Percentiles rank a stretch among this genome's conserved stretches.
These are phyloP conservation scores for Chymomyza procnemis DNA, from an alignment of 2,888 invertebrate species.

Conservation along the genomic window DNA sequence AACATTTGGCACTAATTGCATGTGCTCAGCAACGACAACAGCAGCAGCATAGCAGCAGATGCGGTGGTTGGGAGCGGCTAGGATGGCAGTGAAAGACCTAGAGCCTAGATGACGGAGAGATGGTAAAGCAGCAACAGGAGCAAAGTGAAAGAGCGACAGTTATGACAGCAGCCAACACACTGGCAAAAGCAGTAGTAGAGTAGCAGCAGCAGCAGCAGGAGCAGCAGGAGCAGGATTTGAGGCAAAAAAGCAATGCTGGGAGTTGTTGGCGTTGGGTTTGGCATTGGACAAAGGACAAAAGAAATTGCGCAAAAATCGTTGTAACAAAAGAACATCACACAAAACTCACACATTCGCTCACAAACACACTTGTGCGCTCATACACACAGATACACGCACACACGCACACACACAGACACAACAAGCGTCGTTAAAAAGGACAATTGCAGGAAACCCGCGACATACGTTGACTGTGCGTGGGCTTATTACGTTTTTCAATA, in stretches of 20 bases:
- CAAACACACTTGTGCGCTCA: too few relatives aligned
- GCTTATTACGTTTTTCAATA: constrained; percentile 58
- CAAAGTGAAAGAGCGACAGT: constrained; percentile 59
- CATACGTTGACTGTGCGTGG: constrained; percentile 55
- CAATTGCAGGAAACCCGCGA: constrained; percentile 65
- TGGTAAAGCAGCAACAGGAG: constrained; percentile 28
- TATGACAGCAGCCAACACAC: constrained; percentile 55
- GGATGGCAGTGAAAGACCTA: not conserved
- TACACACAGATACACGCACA: constrained; percentile 19
- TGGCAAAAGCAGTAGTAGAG: not conserved
- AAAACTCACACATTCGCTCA: constrained; percentile 24
- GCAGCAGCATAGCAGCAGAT: constrained; percentile 34
- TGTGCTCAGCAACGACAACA: constrained; percentile 58
- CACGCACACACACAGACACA: constrained; percentile 1
- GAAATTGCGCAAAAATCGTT: constrained; percentile 71
- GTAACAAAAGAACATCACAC: constrained; percentile 67
- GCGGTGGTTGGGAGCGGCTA: too few relatives aligned
- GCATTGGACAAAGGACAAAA: constrained; percentile 60
- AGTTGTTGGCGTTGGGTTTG: constrained; percentile 13
- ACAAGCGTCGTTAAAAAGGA: constrained; percentile 56
- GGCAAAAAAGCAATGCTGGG: not conserved
- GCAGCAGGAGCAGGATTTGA: too few relatives aligned
- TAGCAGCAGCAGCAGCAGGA: not conserved
- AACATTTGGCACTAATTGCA: constrained; percentile 78
- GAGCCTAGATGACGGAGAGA: constrained; percentile 13